These are phyloP conservation scores for Pituophis catenifer DNA, from an alignment of 2,113 vertebrate species.

Conservation along the genomic window DNA sequence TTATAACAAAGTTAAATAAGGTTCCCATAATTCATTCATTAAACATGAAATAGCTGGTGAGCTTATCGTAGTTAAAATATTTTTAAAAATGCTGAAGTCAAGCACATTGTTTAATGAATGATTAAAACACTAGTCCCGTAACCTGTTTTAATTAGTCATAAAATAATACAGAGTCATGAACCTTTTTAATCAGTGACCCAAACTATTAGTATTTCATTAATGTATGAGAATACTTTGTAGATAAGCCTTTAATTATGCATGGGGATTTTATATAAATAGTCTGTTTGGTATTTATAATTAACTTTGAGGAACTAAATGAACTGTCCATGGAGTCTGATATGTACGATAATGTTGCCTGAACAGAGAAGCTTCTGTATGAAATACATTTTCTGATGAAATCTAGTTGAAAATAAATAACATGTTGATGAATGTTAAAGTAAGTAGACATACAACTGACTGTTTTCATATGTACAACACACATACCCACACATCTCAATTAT, in stretches of 20 bases:
- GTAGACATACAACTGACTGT: not conserved
- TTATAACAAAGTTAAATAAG: not conserved
- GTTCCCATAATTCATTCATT: not conserved
- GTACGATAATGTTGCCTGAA: not conserved
- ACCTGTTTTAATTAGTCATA: not conserved
- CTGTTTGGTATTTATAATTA: not conserved
- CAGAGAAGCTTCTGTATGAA: fast-evolving
- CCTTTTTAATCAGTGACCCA: not conserved
- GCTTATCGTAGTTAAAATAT: not conserved
- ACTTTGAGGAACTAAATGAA: slow-evolving; percentile 1
- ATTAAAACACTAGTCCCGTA: not conserved
- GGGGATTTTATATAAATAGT: not conserved
- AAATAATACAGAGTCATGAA: not conserved
- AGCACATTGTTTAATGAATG: not conserved
- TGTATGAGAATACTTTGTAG: slow-evolving; percentile 14
- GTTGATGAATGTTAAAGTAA: not conserved
- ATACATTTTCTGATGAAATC: not conserved
- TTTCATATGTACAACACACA: not conserved
- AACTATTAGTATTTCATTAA: not conserved
- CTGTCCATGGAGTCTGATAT: not conserved
- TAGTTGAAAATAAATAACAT: not conserved
- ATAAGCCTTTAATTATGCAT: not conserved
- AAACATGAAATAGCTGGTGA: not conserved
- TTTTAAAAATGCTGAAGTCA: not conserved
- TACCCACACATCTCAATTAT: not conserved